Conservation (phyloP, 2,797 vertebrate species). For the Manis pentadactyla region DNA sequence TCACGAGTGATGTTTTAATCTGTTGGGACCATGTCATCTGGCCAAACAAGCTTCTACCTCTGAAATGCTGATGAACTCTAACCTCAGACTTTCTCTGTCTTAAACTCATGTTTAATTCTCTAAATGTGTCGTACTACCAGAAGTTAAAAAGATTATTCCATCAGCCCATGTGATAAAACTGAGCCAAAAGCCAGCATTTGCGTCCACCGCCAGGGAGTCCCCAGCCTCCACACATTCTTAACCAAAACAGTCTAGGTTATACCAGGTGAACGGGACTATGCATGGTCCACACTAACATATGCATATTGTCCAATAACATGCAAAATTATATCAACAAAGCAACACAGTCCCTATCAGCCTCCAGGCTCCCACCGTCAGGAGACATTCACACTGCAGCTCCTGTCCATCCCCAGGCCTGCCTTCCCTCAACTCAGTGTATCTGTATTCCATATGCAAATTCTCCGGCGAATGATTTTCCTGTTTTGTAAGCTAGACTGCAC, state of each 20-base stretch:
- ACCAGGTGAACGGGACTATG: neutral
- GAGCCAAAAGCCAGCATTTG: neutral
- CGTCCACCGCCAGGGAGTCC: neutral
- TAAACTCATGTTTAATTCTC: constrained; percentile 24
- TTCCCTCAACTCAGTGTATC: constrained; percentile 77
- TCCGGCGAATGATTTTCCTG: constrained; percentile 87
- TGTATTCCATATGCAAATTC: constrained; percentile 89
- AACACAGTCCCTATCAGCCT: constrained; percentile 57
- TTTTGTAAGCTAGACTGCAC: constrained; percentile 91
- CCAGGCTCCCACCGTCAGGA: constrained; percentile 55
- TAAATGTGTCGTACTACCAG: neutral
- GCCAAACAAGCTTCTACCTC: constrained; percentile 11
- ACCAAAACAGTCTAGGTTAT: neutral
- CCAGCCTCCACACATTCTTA: neutral
- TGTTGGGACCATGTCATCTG: neutral
- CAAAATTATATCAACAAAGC: constrained; percentile 64
- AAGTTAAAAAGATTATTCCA: constrained; percentile 26
- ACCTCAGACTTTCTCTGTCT: neutral
- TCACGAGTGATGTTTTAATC: neutral
- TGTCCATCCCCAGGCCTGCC: constrained; percentile 80
- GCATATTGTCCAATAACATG: constrained; percentile 49
- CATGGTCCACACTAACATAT: constrained; percentile 59
- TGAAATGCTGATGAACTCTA: neutral
- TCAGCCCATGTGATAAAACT: neutral
- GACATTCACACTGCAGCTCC: constrained; percentile 64